Base-by-base conservation (phyloP, 2,888 invertebrate genomes). In the Rhagium mordax region DNA sequence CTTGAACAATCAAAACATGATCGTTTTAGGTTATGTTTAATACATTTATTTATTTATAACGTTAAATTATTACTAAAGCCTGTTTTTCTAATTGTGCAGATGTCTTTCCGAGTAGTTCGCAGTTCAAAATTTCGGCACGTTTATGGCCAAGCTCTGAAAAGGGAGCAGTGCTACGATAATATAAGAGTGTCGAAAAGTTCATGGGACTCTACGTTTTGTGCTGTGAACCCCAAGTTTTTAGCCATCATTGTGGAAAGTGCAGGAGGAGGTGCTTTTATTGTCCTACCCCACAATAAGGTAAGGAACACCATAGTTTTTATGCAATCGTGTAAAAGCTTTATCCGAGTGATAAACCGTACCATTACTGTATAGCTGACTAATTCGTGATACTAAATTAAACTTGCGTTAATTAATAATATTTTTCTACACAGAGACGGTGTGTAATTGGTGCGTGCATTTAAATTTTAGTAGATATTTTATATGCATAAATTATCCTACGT, bases 101-200 rank as follows among this genome's bases (percentile, higher is more conserved):
- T 97, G 96, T 97, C 97, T 90, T 97, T 97, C 92, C 95, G 97
- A 89, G 97, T 97, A 89, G 97, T 98, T 84, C 95, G 98, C 90
- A 95, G 94, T 90, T 98, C 98, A 88, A 98, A 98, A 91, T 98
- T 98, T 91, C 96, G 98, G 88, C 98, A 98, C 91, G 98, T 98
- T 86, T 92, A 92, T 85, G 97, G 96, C 81, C 95, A 95, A 86
- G 94, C 96, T 83, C 90, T 96, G 82, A 97, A 98, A 90, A 92
- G 98, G 88, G 98, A 98, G 88, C 96, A 97, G 89, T 98, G 98
- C 90, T 98, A 97, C 90, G 98, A 99, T 90, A 98, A 98, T 89
- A 94, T 99, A 85, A 91, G 97, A 87, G 98, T 98, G 79, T 98
- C 98, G 78, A 97, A 98, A 89, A 98, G 98, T 87, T 98, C 98